phyloP scores from a whole-genome alignment of 2,797 vertebrate genomes.

The Meriones psammophilus region DNA sequence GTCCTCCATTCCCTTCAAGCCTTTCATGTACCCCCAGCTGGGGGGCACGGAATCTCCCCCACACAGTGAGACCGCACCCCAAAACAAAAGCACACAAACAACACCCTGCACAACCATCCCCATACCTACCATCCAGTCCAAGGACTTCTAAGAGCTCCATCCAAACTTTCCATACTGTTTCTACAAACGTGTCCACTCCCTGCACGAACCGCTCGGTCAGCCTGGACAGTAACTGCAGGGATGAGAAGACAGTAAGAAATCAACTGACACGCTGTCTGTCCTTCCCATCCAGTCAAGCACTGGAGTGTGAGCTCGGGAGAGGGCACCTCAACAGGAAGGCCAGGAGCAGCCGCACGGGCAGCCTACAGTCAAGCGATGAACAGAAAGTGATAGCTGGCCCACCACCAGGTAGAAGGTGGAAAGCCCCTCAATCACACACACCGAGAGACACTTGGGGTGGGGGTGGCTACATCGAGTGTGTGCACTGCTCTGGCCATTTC shows the following conservation, averaged over 20 bases:
- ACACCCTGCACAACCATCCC: background rate
- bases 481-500: background rate
- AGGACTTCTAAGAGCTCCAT: conserved; percentile 96
- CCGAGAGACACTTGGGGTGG: background rate
- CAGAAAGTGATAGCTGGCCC: accelerated
- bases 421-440: background rate
- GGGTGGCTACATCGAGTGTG: background rate
- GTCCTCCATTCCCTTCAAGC: background rate
- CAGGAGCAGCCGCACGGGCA: accelerated
- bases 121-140: conserved; percentile 95
- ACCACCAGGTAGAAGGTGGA: accelerated
- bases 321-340: accelerated
- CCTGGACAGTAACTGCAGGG: conserved; percentile 94
- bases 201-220: conserved; percentile 96
- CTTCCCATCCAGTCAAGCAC: accelerated
- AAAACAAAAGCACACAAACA: background rate
- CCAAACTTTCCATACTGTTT: conserved; percentile 97
- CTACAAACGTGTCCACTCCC: conserved; percentile 95
- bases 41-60: background rate
- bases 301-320: accelerated
- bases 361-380: accelerated
- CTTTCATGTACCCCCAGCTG: too few species aligned
- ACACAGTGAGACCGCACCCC: background rate
- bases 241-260: background rate
- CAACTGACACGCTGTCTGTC: background rate